A percentile compares a stretch with the other conserved stretches of the same genome.
phyloP scores from a whole-genome alignment of 2,888 invertebrate genomes.

The Plagiodera versicolora region DNA sequence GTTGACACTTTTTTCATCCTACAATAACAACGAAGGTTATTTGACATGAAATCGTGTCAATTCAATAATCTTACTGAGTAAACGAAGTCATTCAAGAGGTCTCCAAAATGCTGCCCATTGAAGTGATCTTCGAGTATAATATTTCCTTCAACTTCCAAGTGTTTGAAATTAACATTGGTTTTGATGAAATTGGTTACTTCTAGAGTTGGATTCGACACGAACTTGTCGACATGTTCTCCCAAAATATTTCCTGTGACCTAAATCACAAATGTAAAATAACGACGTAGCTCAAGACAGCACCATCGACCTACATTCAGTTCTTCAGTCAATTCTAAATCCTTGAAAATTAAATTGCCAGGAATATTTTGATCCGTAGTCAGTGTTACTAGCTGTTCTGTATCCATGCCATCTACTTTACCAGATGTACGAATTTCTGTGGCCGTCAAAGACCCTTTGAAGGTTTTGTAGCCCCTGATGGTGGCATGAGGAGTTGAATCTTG shows the following conservation, averaged over 20 bases:
- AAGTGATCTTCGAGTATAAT: conserved; percentile 54
- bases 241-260: conserved; percentile 58
- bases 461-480: conserved; percentile 56
- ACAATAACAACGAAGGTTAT: conserved; percentile 16
- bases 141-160: conserved; percentile 58
- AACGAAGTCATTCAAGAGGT: conserved; percentile 56
- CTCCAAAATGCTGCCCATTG: conserved; percentile 51
- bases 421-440: conserved; percentile 49
- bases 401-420: conserved; percentile 55
- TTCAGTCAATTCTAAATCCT: conserved; percentile 58
- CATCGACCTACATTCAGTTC: conserved; percentile 55
- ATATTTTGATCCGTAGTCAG: conserved; percentile 54
- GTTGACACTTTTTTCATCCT: conserved; percentile 44
- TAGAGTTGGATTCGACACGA: conserved; percentile 56
- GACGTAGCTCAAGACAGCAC: too few relatives aligned
- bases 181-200: conserved; percentile 51
- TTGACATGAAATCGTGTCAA: background rate
- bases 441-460: conserved; percentile 53
- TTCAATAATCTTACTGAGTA: conserved; percentile 51
- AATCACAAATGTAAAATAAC: too few relatives aligned
- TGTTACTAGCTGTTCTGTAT: conserved; percentile 56
- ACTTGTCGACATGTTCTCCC: conserved; percentile 53
- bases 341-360: conserved; percentile 56
- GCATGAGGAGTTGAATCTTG: conserved; percentile 44
- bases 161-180: conserved; percentile 55